Conservation (phyloP, 1,140 invertebrate genomes). For the Thereuonema tuberculata region DNA sequence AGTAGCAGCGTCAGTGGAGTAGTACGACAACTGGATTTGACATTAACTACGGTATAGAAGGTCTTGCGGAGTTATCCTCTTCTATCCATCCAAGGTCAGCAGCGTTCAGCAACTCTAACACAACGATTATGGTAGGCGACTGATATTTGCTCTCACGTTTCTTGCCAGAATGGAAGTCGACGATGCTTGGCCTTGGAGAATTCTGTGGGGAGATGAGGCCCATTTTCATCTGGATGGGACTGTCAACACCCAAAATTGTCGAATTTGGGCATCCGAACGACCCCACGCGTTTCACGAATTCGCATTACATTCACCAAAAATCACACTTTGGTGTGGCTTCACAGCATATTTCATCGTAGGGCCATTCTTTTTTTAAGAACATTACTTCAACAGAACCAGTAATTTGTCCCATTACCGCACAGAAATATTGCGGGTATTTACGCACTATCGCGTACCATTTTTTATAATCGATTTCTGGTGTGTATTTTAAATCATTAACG, state of each 20-base stretch:
- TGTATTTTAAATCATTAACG: too few species aligned
- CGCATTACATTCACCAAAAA: too few species aligned
- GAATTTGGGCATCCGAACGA: neutral
- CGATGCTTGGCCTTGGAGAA: neutral
- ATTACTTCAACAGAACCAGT: neutral
- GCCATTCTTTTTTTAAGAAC: neutral
- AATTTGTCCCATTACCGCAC: neutral
- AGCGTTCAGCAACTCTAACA: neutral
- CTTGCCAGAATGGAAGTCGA: neutral
- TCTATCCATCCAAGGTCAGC: neutral
- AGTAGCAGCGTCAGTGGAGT: too few species aligned
- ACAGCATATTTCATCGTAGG: neutral
- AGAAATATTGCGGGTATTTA: too few species aligned
- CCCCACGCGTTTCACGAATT: too few species aligned
- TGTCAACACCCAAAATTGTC: neutral
- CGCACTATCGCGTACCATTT: too few species aligned
- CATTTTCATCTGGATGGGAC: neutral
- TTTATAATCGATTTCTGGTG: too few species aligned
- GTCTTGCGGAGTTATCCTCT: neutral
- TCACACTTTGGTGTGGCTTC: neutral
- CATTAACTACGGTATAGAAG: neutral
- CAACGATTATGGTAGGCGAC: too few species aligned
- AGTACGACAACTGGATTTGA: neutral
- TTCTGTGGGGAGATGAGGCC: neutral
- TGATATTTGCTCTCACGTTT: neutral